Percentiles rank a stretch among this genome's conserved stretches.
Evolutionary conservation across 2,113 vertebrate genomes (phyloP).

Genomic region (Tinamus guttatus): DNA sequence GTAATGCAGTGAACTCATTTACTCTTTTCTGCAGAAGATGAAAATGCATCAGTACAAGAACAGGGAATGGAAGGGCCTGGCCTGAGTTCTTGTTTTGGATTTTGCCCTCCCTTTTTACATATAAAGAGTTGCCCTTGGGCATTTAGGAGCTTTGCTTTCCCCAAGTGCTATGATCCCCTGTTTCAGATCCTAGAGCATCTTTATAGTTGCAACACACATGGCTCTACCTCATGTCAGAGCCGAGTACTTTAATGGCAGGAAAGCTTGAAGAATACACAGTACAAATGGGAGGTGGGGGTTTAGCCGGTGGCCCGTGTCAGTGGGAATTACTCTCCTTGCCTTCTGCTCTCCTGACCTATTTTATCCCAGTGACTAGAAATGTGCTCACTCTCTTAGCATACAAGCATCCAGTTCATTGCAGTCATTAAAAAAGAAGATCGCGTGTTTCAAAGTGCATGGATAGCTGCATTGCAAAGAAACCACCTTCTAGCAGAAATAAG

Average conservation of each 20-base stretch:
- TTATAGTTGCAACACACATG: background rate
- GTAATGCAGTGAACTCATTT: background rate
- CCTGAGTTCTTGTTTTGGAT: background rate
- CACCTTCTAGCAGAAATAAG: constrained; percentile 36
- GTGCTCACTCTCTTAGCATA: background rate
- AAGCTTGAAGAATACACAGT: background rate
- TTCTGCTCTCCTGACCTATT: constrained; percentile 27
- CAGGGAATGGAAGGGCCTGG: background rate
- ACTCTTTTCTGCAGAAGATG: background rate
- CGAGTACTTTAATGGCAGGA: background rate
- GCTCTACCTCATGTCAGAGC: background rate
- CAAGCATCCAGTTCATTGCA: background rate
- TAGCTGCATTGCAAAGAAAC: background rate
- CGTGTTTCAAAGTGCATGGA: background rate
- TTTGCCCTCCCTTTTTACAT: background rate
- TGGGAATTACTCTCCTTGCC: background rate
- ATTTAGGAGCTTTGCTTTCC: constrained; percentile 6
- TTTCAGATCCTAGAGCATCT: constrained; percentile 18
- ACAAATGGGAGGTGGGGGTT: background rate
- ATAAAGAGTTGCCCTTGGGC: background rate
- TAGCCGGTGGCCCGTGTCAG: background rate
- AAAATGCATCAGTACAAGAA: background rate
- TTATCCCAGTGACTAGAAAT: background rate
- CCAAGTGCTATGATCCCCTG: background rate
- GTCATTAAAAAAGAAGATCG: background rate